A percentile compares a stretch with the other conserved stretches of the same genome.
phyloP scores from a whole-genome alignment of 2,888 invertebrate species.

The Dryocosmus kuriphilus region DNA sequence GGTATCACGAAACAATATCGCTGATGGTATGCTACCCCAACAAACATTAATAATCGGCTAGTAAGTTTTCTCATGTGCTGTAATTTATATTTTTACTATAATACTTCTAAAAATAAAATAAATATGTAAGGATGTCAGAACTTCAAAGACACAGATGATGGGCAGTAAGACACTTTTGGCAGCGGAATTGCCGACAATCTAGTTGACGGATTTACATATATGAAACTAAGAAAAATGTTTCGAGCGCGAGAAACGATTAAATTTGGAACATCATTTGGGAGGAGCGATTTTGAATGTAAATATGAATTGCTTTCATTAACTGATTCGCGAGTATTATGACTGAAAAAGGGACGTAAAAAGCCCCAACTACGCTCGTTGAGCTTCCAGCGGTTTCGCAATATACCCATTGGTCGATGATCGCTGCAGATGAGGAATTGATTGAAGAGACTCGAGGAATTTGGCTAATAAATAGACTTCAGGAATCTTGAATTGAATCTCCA shows the following conservation, averaged over 20 bases:
- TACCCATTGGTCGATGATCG: constrained; percentile 89
- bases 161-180: constrained; percentile 96
- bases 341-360: constrained; percentile 79
- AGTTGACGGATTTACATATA: constrained; percentile 97
- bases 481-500: constrained; percentile 96
- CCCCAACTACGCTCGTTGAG: constrained; percentile 77
- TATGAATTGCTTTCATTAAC: constrained; percentile 90
- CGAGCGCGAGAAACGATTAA: constrained; percentile 93
- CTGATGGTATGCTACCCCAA: constrained; percentile 87
- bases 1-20: constrained; percentile 95
- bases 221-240: constrained; percentile 91
- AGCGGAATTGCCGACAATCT: constrained; percentile 96
- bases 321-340: constrained; percentile 87
- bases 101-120: constrained; percentile 2
- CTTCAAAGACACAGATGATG: constrained; percentile 91
- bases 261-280: constrained; percentile 93
- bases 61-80: neutral
- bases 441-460: constrained; percentile 95
- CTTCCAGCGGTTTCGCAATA: constrained; percentile 83
- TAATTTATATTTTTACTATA: neutral
- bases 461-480: constrained; percentile 94
- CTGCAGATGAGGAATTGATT: constrained; percentile 91
- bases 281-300: constrained; percentile 97
- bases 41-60: neutral
- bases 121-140: constrained; percentile 85